Base-by-base conservation (phyloP, 1,140 invertebrate species). In the Polypedilum vanderplanki region DNA sequence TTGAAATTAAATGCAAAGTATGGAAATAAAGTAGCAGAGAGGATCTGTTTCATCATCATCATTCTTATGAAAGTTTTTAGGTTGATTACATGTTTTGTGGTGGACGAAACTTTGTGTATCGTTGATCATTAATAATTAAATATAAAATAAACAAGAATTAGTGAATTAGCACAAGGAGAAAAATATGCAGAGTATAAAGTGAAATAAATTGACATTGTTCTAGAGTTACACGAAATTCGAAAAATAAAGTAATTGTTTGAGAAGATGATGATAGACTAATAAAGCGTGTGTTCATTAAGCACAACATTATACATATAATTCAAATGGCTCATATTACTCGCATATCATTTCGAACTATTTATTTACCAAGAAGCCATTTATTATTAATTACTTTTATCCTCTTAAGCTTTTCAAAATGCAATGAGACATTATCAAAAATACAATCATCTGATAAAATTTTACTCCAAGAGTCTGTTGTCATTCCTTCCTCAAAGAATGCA, bases 11-110 rank as follows among this genome's bases (percentile, higher is more conserved):
- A 57, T n/a, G 46, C 4, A 1, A n/a, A 12, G 46, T 15, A 57
- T 9, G 15, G 5, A 12, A 46, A 46, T 46, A 46, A 46, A 4
- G 41, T 12, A 46, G 8, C 46, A 33, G 46, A 57, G 12, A 57
- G 10, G 3, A 12, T 12, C 46, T n/a, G 46, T n/a, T 57, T n/a
- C 46, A 57, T 12, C n/a, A n/a, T 12, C 12, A 15, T 15, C n/a
- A n/a, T 57, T 15, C 46, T 33, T 3, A 57, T 57, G n/a, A 57
- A 57, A 12, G 46, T 57, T 57, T 8, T 12, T 57, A n/a, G n/a
- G n/a, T 57, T 57, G 46, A 57, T 57, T 57, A n/a, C n/a, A 57
- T 57, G 46, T 12, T 57, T 57, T 57, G 46, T 57, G 46, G 46
- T 57, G 46, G 46, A 57, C 46, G 46, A 57, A 57, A 57, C 3